Percentiles rank a stretch among this genome's conserved stretches.
Evolutionary conservation across 2,113 vertebrate species (phyloP).

Genomic region (Phaethon lepturus): DNA sequence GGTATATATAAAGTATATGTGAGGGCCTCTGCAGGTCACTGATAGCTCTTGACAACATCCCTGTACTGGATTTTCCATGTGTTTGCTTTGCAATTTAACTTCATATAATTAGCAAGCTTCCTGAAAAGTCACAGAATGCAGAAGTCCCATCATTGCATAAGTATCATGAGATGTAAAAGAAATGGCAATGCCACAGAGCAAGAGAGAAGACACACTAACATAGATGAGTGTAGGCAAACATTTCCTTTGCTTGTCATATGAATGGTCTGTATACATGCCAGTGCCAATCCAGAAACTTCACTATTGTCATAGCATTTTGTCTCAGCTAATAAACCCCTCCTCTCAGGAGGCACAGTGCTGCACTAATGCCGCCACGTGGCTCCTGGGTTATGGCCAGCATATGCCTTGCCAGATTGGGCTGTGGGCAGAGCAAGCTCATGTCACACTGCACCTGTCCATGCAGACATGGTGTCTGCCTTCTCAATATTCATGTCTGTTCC

Average conservation of each 20-base stretch:
- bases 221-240: not conserved
- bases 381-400: not conserved
- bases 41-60: not conserved
- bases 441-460: not conserved
- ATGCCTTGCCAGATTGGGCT: not conserved
- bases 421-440: not conserved
- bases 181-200: not conserved
- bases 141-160: not conserved
- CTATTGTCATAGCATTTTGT: not conserved
- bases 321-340: not conserved
- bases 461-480: not conserved
- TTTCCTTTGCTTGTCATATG: not conserved
- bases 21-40: not conserved
- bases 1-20: not conserved
- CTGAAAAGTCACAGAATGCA: not conserved
- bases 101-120: not conserved
- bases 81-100: not conserved
- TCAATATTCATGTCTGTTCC: not conserved
- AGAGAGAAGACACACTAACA: not conserved
- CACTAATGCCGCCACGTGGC: fast-evolving
- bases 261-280: not conserved
- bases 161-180: not conserved
- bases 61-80: fast-evolving
- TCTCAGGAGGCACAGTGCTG: not conserved
- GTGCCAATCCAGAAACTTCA: not conserved